phyloP scores from a whole-genome alignment of 2,797 vertebrate genomes.

The Allobates femoralis region DNA sequence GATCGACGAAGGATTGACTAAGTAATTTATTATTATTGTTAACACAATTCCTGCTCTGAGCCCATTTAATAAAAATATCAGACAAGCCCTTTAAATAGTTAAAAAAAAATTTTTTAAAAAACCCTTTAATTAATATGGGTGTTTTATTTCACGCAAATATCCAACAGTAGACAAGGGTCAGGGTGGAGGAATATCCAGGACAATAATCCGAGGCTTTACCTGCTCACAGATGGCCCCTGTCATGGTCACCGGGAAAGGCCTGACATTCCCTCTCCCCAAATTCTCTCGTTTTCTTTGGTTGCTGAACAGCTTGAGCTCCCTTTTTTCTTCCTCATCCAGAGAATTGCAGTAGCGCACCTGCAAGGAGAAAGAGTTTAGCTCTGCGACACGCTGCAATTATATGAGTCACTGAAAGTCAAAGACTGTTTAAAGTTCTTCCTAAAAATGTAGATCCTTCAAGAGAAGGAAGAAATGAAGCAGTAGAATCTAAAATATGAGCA shows the following conservation, averaged over 20 bases:
- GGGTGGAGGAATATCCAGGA: not conserved
- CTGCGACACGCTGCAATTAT: constrained; percentile 25
- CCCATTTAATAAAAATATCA: too few relatives aligned
- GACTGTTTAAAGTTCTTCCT: not conserved
- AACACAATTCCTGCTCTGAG: not conserved
- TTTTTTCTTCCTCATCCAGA: constrained; percentile 96
- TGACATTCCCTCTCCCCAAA: constrained; percentile 92
- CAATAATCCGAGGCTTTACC: constrained; percentile 72
- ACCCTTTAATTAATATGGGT: too few relatives aligned
- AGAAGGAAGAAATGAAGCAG: not conserved
- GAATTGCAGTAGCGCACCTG: constrained; percentile 96
- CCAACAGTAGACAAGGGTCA: not conserved
- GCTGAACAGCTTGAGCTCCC: constrained; percentile 97
- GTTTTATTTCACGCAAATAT: not conserved
- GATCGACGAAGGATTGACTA: too few relatives aligned
- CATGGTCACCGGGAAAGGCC: constrained; percentile 96
- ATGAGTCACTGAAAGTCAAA: constrained; percentile 27
- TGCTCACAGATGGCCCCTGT: constrained; percentile 96
- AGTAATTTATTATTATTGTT: too few relatives aligned
- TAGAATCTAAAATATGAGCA: not conserved
- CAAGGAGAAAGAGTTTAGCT: constrained; percentile 15
- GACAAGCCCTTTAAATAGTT: too few relatives aligned
- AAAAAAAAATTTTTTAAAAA: too few relatives aligned
- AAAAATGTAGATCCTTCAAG: not conserved
- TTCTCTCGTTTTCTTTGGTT: constrained; percentile 96